Evolutionary conservation across 2,113 vertebrate species (phyloP), one percentile per base, ranked within the genome.

Genomic region (Macquaria ambigua): DNA sequence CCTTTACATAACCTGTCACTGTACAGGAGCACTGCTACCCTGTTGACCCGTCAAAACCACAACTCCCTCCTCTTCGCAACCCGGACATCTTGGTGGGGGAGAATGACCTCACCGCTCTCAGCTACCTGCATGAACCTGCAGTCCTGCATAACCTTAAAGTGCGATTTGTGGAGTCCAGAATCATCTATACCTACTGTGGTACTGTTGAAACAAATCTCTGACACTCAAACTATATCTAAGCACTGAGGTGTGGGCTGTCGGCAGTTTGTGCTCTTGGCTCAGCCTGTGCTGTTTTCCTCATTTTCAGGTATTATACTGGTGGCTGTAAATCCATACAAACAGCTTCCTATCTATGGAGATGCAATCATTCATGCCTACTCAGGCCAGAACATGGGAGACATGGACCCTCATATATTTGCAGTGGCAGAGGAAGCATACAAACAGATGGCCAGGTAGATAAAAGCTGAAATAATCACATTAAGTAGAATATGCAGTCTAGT

Each of bases 171-270:
- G 98, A 99, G 61, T 99, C 98, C 79, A 97, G 94, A 63, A 97
- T 98, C 91, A 99, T 99, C 94, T 99, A 99, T 53, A 99, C 98
- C 3, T 99, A 99, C 34, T 99, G 98, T 20, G 98, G 98, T 99
- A 96, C 53, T 25, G 79, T 20, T 18, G 2, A n/a, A 67, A 39
- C 23, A 34, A 34, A 16, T 2, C 6, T 23, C 72, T 55, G 11
- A 4, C 20, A 62, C 0, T 62, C 28, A 39, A 28, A 41, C 23
- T 12, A 23, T 50, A 23, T 43, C 14, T 23, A 41, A 69, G 53
- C 34, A 14, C 63, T 66, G 28, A 70, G 11, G 5, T 58, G 31
- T 11, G 12, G 6, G 25, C 5, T 74, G n/a, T 28, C 6, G 3
- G 14, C 69, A 55, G n/a, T 34, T 48, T 61, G 43, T 41, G 37